Evolutionary conservation across 2,113 vertebrate genomes (phyloP), one percentile per base, ranked within the genome.

Genomic region (Noturus placidus): DNA sequence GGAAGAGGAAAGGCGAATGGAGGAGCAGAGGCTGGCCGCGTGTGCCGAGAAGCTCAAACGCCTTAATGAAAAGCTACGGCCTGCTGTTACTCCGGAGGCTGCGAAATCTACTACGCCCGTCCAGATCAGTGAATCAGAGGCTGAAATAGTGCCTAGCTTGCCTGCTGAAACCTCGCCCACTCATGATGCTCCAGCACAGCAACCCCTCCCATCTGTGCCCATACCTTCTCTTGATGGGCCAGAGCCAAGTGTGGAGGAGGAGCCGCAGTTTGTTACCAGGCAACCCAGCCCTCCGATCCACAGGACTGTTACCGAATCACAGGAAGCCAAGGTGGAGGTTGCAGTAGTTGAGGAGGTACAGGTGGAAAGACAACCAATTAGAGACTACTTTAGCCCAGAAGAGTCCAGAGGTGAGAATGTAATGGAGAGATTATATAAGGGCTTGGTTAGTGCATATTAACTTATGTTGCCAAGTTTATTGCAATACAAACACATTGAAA

Each of bases 31-130:
- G 56, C 97, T 99, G 87, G 98, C 99, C 10, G 99, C 98, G 0
- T 99, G 99, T 91, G 98, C 98, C 1, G 98, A 99, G 91, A 99
- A 99, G 91, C 94, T 99, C 0, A 99, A 99, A 91, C 95, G 96
- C 35, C 94, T 99, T 85, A 97, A 99, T 65, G 99, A 99, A 91
- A 99, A 99, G 93, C 96, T 97, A n/a, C 96, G 96, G 87, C 70
- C 93, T 30, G 52, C 87, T 59, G 38, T 87, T 22, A 35, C 89
- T 33, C 0, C 92, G 92, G 91, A 90, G 77, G 61, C 85, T 70
- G 3, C 85, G 50, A 88, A 96, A 78, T 91, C 94, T 87, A 87
- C 93, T 15, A 72, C 13, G 30, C 79, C 87, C 22, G 14, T 83
- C 63, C 59, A 87, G 8, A 69, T 35, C 30, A 83, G 57, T 50